phyloP scores from a whole-genome alignment of 1,140 invertebrate species.

The Drosophila bifasciata region DNA sequence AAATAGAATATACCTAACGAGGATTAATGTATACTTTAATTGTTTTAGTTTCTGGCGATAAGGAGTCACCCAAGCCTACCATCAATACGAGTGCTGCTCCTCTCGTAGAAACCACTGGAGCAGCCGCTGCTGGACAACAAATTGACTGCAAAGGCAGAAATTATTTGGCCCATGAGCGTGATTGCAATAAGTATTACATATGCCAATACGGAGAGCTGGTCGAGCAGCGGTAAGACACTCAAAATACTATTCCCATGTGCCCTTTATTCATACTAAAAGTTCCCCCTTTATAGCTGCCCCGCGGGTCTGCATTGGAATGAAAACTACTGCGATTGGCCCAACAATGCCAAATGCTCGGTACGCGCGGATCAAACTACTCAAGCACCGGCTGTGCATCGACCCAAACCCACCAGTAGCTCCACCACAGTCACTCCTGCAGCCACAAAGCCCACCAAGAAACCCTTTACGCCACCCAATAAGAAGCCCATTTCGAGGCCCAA shows the following conservation, averaged over 20 bases:
- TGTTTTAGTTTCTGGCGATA: slow-evolving; percentile 40
- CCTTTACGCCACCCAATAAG: slow-evolving; percentile 51
- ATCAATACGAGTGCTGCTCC: slow-evolving; percentile 30
- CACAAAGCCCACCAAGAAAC: slow-evolving; percentile 63
- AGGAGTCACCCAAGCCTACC: slow-evolving; percentile 44
- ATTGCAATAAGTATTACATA: slow-evolving; percentile 92
- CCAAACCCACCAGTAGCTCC: slow-evolving; percentile 41
- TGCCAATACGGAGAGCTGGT: slow-evolving; percentile 89
- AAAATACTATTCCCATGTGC: background rate
- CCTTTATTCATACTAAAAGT: background rate
- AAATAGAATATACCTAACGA: background rate
- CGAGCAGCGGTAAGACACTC: slow-evolving; percentile 84
- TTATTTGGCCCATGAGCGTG: slow-evolving; percentile 87
- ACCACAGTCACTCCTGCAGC: background rate
- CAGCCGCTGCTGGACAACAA: slow-evolving; percentile 57
- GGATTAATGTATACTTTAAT: background rate
- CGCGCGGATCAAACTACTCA: slow-evolving; percentile 51
- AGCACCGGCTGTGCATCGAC: slow-evolving; percentile 37
- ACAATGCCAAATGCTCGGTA: slow-evolving; percentile 86
- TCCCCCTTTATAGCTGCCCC: slow-evolving; percentile 86
- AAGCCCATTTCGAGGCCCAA: slow-evolving; percentile 74
- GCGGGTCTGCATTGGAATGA: slow-evolving; percentile 90
- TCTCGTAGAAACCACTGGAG: slow-evolving; percentile 17
- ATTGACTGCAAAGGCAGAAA: slow-evolving; percentile 86
- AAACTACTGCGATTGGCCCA: slow-evolving; percentile 92